Percentiles rank a stretch among this genome's conserved stretches.
Conservation (phyloP, 2,797 vertebrate species). For the Carapus acus region DNA sequence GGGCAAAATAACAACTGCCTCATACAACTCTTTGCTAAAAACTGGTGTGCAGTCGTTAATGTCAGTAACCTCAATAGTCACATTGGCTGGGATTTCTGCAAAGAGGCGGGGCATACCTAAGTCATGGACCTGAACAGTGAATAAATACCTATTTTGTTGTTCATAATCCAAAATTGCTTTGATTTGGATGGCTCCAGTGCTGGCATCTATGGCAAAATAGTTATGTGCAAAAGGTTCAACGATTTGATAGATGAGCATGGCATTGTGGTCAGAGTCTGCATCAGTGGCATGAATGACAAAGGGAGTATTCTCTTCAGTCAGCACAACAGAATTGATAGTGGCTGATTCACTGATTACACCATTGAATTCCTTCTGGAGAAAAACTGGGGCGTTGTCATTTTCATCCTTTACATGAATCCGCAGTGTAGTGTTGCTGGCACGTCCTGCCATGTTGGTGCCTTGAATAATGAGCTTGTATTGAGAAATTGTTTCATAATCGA, state of each 20-base stretch:
- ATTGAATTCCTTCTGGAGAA: constrained; percentile 79
- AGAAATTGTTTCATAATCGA: constrained; percentile 86
- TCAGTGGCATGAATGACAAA: constrained; percentile 90
- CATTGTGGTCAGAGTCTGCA: constrained; percentile 84
- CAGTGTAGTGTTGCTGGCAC: constrained; percentile 82
- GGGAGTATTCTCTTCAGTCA: constrained; percentile 83
- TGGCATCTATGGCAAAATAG: constrained; percentile 93
- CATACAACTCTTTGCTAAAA: constrained; percentile 83
- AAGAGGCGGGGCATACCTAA: constrained; percentile 84
- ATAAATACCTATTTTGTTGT: constrained; percentile 80
- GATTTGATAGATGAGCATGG: constrained; percentile 93
- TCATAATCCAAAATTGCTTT: constrained; percentile 86
- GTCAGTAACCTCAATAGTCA: constrained; percentile 88
- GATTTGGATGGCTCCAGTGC: constrained; percentile 89
- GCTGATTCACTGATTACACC: constrained; percentile 92
- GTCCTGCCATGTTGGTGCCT: constrained; percentile 94
- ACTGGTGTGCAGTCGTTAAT: constrained; percentile 91
- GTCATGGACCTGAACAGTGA: constrained; percentile 96
- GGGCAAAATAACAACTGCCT: constrained; percentile 82
- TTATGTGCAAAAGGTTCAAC: constrained; percentile 88
- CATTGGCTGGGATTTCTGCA: constrained; percentile 87
- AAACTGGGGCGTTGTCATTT: constrained; percentile 90
- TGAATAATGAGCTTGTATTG: constrained; percentile 83
- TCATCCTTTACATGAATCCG: constrained; percentile 87
- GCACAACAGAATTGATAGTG: constrained; percentile 83